These are phyloP conservation scores for Nomada fucata DNA, from an alignment of 2,888 invertebrate genomes.

Conservation along the genomic window DNA sequence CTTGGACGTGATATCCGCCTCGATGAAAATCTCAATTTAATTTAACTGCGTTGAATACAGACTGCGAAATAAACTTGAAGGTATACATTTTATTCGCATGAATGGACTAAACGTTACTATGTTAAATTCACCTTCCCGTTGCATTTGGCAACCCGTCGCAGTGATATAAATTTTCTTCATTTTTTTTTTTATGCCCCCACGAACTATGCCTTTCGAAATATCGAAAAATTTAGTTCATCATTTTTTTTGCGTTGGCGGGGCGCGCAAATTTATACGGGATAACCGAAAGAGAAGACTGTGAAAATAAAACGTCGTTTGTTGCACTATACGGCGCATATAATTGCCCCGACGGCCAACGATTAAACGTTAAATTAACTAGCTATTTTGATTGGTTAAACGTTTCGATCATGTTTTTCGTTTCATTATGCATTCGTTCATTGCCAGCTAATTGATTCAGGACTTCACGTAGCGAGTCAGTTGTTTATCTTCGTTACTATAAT, in stretches of 20 bases:
- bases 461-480: not conserved
- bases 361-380: constrained; percentile 20
- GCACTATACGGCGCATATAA: no score
- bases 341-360: not conserved
- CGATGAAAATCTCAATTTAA: constrained; percentile 37
- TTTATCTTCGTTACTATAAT: not conserved
- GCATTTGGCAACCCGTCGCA: not conserved
- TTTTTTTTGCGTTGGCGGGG: no score
- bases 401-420: constrained; percentile 10
- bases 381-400: constrained; percentile 29
- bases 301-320: no score
- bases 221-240: no score
- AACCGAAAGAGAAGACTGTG: no score
- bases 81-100: constrained; percentile 3
- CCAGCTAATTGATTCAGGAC: constrained; percentile 22
- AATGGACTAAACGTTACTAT: not conserved
- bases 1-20: constrained; percentile 32
- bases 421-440: constrained; percentile 22
- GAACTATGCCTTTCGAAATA: no score
- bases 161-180: not conserved
- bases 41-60: constrained; percentile 10
- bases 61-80: constrained; percentile 6
- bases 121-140: not conserved
- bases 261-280: no score
- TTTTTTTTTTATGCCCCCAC: no score